phyloP scores from a whole-genome alignment of 2,888 invertebrate genomes.

The Adineta ricciae region DNA sequence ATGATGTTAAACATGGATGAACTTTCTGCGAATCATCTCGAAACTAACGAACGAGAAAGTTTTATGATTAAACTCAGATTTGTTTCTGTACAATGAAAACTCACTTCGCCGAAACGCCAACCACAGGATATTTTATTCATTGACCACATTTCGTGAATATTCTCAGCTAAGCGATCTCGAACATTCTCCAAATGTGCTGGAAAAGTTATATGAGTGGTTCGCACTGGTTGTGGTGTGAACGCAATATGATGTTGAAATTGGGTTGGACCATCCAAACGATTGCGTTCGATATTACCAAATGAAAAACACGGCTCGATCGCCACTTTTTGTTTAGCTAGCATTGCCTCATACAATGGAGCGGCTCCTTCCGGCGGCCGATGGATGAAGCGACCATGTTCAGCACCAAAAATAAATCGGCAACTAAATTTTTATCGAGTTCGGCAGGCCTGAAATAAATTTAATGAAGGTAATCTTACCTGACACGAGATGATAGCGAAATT shows the following conservation, averaged over 20 bases:
- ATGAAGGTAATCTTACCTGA: not conserved
- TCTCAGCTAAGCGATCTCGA: slow-evolving; percentile 88
- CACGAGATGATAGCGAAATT: slow-evolving; percentile 87
- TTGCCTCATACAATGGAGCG: slow-evolving; percentile 84
- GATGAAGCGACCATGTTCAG: slow-evolving; percentile 89
- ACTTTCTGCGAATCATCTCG: slow-evolving; percentile 33
- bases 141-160: slow-evolving; percentile 99
- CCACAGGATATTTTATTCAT: slow-evolving; percentile 97
- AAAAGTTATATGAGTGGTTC: slow-evolving; percentile 65
- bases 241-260: slow-evolving; percentile 79
- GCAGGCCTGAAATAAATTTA: slow-evolving; percentile 48
- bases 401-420: slow-evolving; percentile 90
- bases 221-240: slow-evolving; percentile 87
- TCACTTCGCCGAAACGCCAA: slow-evolving; percentile 81
- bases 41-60: not conserved
- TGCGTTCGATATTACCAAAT: slow-evolving; percentile 85
- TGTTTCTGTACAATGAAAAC: too few species aligned
- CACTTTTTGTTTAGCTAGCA: slow-evolving; percentile 79
- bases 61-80: too few species aligned
- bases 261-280: slow-evolving; percentile 80
- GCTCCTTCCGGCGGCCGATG: slow-evolving; percentile 84
- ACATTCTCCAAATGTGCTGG: slow-evolving; percentile 59
- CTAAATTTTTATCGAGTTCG: slow-evolving; percentile 51
- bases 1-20: slow-evolving; percentile 85
- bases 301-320: slow-evolving; percentile 90